A percentile compares a stretch with the other conserved stretches of the same genome.
Evolutionary conservation across 1,140 invertebrate species (phyloP).

Genomic region (Sitodiplosis mosellana): DNA sequence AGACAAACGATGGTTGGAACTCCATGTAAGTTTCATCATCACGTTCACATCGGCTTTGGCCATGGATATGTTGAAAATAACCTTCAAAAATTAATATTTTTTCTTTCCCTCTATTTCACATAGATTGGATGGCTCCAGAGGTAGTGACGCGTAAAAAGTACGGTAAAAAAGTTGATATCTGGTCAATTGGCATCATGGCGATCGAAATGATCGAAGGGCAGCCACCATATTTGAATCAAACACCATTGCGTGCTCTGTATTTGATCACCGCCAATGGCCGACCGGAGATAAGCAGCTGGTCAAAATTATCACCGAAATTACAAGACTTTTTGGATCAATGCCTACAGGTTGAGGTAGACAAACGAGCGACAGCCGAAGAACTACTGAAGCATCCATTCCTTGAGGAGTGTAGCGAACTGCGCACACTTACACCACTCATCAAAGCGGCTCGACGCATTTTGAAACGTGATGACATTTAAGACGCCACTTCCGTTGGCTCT

Average conservation of each 20-base stretch:
- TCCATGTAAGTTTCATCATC: constrained; percentile 25
- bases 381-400: constrained; percentile 80
- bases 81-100: constrained; percentile 13
- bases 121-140: constrained; percentile 72
- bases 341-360: constrained; percentile 81
- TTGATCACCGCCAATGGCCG: constrained; percentile 90
- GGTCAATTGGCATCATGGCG: constrained; percentile 93
- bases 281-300: constrained; percentile 73
- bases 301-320: constrained; percentile 53
- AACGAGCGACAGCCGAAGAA: constrained; percentile 66
- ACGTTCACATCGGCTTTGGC: background rate
- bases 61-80: background rate
- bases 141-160: constrained; percentile 73
- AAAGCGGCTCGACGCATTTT: constrained; percentile 47
- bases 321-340: constrained; percentile 79
- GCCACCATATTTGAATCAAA: constrained; percentile 89
- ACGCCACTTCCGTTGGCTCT: too few species aligned
- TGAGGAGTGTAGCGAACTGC: constrained; percentile 62
- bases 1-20: constrained; percentile 92
- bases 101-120: too few species aligned
- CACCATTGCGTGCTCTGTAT: constrained; percentile 83
- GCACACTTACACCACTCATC: constrained; percentile 74
- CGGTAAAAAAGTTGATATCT: constrained; percentile 87
- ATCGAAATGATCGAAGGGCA: constrained; percentile 95
- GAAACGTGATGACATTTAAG: constrained; percentile 11